Evolutionary conservation across 2,113 vertebrate species (phyloP).

Genomic region (Platycercus adscitus): DNA sequence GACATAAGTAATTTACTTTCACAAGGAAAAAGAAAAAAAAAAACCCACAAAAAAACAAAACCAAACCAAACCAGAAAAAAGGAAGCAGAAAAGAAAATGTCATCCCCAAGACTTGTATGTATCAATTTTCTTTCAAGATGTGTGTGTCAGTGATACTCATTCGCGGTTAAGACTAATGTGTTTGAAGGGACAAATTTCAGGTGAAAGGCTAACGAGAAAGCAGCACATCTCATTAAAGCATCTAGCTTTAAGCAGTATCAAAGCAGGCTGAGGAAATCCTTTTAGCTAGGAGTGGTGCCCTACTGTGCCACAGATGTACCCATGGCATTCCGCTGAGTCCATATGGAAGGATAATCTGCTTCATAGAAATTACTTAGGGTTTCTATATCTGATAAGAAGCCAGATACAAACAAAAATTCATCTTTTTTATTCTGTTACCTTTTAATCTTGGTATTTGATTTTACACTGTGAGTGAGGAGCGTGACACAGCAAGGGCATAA

Average conservation of each 20-base stretch:
- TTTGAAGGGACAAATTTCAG: neutral
- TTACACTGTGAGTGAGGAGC: neutral
- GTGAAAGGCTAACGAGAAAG: neutral
- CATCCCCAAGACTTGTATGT: neutral
- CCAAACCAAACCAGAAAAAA: neutral
- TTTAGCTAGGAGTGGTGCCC: neutral
- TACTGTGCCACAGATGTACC: neutral
- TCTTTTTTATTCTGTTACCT: neutral
- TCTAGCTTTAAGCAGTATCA: neutral
- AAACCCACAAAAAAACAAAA: neutral
- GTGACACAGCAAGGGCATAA: neutral
- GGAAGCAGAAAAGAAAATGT: neutral
- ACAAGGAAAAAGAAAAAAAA: neutral
- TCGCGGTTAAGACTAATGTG: neutral
- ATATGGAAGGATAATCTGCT: neutral
- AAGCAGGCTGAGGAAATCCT: neutral
- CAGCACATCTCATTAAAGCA: neutral
- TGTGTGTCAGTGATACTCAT: fast-evolving
- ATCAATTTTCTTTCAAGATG: neutral
- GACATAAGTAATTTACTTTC: neutral
- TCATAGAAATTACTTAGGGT: neutral
- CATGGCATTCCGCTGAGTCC: neutral
- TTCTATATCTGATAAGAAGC: neutral
- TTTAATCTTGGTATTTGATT: neutral
- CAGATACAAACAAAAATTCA: neutral